These are phyloP conservation scores for Gnathonemus longibarbis DNA, from an alignment of 2,113 vertebrate genomes.

Conservation along the genomic window DNA sequence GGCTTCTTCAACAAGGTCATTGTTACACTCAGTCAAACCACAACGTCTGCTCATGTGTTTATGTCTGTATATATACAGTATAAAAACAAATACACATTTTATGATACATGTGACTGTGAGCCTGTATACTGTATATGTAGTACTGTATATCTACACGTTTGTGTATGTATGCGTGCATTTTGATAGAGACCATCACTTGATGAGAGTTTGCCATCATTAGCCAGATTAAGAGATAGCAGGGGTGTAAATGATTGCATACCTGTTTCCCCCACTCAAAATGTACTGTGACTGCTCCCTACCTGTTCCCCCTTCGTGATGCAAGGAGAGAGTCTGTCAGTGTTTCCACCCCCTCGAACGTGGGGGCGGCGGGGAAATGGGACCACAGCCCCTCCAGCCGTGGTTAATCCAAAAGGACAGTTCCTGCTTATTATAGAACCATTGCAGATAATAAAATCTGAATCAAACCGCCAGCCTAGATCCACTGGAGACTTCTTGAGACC, in stretches of 20 bases:
- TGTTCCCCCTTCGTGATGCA: conserved; percentile 23
- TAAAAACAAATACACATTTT: not conserved
- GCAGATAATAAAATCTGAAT: conserved; percentile 85
- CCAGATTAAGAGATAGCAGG: not conserved
- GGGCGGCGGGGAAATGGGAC: conserved; percentile 45
- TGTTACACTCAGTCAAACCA: not conserved
- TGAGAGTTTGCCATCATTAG: not conserved
- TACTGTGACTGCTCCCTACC: not conserved
- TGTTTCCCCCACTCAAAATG: not conserved
- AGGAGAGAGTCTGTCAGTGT: conserved; percentile 47
- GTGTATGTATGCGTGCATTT: not conserved
- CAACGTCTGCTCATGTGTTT: not conserved
- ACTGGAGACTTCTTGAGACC: conserved; percentile 55
- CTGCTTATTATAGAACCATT: conserved; percentile 79
- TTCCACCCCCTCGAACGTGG: conserved; percentile 50
- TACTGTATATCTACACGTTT: not conserved
- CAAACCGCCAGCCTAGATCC: conserved; percentile 68
- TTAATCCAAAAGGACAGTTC: conserved; percentile 86
- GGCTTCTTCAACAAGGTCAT: not conserved
- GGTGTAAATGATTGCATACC: not conserved
- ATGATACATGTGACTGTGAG: not conserved
- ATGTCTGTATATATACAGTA: not conserved
- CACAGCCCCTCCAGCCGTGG: conserved; percentile 62
- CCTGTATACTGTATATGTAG: not conserved
- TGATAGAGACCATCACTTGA: not conserved